These are phyloP conservation scores for Cylindroiulus punctatus DNA, from an alignment of 2,888 invertebrate genomes.

Conservation along the genomic window DNA sequence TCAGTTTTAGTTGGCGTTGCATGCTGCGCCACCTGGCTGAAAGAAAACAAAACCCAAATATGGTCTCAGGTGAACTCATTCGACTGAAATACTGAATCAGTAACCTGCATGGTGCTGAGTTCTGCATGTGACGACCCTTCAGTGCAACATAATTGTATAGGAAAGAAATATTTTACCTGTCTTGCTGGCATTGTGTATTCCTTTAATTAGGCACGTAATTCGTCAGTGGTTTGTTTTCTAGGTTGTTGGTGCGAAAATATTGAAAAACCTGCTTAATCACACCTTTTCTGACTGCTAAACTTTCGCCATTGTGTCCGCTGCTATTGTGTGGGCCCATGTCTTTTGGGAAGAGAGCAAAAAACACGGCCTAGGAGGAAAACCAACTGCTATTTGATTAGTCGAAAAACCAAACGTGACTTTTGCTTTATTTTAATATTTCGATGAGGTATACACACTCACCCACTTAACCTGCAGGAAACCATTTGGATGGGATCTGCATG, in stretches of 20 bases:
- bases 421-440: constrained; percentile 45
- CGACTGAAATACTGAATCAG: background rate
- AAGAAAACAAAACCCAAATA: background rate
- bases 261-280: constrained; percentile 36
- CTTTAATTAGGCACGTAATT: constrained; percentile 43
- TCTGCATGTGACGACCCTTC: too few species aligned
- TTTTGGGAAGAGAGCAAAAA: background rate
- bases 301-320: constrained; percentile 20
- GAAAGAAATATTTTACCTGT: too few species aligned
- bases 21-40: background rate
- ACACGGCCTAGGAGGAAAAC: constrained; percentile 26
- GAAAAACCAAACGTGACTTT: constrained; percentile 43
- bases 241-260: background rate
- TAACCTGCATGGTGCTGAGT: too few species aligned
- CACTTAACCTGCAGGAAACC: constrained; percentile 47
- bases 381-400: constrained; percentile 41
- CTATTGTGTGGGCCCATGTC: background rate
- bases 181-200: background rate
- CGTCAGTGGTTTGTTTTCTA: background rate
- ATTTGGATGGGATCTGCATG: constrained; percentile 30
- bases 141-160: too few species aligned
- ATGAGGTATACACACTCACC: constrained; percentile 40
- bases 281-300: background rate
- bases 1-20: background rate
- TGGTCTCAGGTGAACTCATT: background rate